Evolutionary conservation across 1,140 invertebrate genomes (phyloP), one percentile per base, ranked within the genome.

Genomic region (Orius laevigatus): DNA sequence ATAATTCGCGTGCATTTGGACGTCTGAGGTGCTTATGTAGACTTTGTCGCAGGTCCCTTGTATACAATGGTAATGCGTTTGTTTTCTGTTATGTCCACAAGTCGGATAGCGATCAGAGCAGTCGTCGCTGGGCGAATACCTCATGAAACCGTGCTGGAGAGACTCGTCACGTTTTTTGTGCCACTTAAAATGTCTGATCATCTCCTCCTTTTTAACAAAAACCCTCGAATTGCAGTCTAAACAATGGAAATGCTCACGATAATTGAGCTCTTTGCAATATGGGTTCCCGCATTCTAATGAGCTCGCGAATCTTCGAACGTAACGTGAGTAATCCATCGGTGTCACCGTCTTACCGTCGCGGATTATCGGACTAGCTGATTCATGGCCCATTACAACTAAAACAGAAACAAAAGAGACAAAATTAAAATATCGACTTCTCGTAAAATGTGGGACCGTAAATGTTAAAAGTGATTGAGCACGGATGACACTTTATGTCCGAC

Each of bases 1-100:
- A 63, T 95, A 97, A 68, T 96, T 97, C 2, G 92, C 91, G 64
- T 98, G 94, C 93, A 98, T 98, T 68, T 97, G 93, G 1, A 98
- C 94, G 66, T 98, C 94, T 25, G 90, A 95, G 3, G 94, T 98
- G 58, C 90, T 95, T 63, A 97, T 94, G 66, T 98, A 98, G 0
- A 95, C 87, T 43, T 49, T 56, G 44, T 52, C 48, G 38, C 46
- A 54, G n/a, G 49, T 54, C 16, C 51, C 74, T 66, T 96, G 91
- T 48, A 97, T 81, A 65, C 93, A 98, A 64, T 98, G 93, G 65
- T 98, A 98, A 63, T 98, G 94, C 0, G 94, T 98, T 66, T 98
- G 94, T 62, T 94, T 93, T 49, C 88, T 70, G 65, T 96, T 96
- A 67, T 97, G 92, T 2, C 81, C 80, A 66, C 94, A 98, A 40